Base-by-base conservation (phyloP, 1,140 invertebrate genomes). In the Heliothis subflexa region DNA sequence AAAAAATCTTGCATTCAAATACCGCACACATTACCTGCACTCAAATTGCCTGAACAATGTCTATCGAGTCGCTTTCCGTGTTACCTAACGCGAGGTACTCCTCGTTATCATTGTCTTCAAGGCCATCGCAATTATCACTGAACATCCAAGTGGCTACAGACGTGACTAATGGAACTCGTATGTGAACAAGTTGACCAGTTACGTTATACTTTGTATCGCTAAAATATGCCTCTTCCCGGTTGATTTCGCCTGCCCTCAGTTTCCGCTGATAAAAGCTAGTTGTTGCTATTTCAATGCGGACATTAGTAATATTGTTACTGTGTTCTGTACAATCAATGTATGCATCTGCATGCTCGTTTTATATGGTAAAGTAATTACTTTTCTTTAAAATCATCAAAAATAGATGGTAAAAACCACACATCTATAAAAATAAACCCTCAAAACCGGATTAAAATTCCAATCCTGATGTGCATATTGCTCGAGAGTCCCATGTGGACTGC, bases 81-180 rank as follows among this genome's bases (percentile, higher is more conserved):
- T 73, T 49, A 73, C 73, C 21, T 64, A 62, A 64, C 9, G 47
- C 40, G 25, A 61, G 33, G 73, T 64, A 62, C 21, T 64, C 25
- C 7, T 75, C 49, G 61, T 33, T 75, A 75, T 75, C 59, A 75
- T 28, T 61, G 28, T 81, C 71, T 59, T 62, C 80, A 88, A 86
- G 85, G 85, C 66, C 81, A 77, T 77, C 68, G 55, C 57, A 84
- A 85, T 88, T 86, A 86, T 80, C 80, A 78, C 80, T 16, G 33
- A 59, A 68, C 62, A 55, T 59, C 66, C 66, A 85, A 83, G 83
- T 88, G 85, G 78, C 76, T 76, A 40, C 11, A 55, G 62, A 78
- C 78, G 74, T 81, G 81, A 82, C 83, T 84, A 82, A 77, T 68
- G 59, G 45, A 13, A 55, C 14, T 75, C 68, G 33, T 62, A 14